Percentiles rank a stretch among this genome's conserved stretches.
phyloP scores from a whole-genome alignment of 2,113 vertebrate genomes.

The Clarias gariepinus region DNA sequence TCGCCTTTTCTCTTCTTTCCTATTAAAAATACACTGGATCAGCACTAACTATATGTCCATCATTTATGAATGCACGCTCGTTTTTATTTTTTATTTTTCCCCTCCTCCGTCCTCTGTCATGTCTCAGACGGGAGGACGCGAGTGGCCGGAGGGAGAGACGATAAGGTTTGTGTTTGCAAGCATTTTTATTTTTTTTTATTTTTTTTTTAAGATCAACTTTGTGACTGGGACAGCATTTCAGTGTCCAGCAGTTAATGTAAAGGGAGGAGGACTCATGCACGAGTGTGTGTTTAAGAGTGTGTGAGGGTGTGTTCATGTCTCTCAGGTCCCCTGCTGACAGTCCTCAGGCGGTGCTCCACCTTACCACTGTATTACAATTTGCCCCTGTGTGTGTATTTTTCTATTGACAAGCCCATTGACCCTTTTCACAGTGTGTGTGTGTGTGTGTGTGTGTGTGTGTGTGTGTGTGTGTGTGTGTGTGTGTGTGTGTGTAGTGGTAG shows the following conservation, averaged over 20 bases:
- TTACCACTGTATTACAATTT: conserved; percentile 51
- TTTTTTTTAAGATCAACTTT: conserved; percentile 1
- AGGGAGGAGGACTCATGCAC: background rate
- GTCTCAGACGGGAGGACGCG: conserved; percentile 58
- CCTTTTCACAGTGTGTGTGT: background rate
- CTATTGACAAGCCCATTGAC: conserved; percentile 27
- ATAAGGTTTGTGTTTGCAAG: conserved; percentile 34
- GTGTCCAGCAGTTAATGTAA: background rate
- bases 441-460: conserved; percentile 8
- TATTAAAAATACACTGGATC: conserved; percentile 76
- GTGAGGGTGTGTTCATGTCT: conserved; percentile 31
- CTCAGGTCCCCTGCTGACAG: conserved; percentile 39
- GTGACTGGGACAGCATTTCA: background rate
- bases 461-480: conserved; percentile 22
- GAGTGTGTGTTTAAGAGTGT: conserved; percentile 21
- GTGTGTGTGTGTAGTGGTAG: background rate
- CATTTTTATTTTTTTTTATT: background rate
- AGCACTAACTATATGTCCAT: conserved; percentile 72
- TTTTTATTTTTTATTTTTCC: conserved; percentile 32
- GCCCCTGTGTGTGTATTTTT: conserved; percentile 36
- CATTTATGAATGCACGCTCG: conserved; percentile 69
- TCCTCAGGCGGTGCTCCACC: conserved; percentile 51
- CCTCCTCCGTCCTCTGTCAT: conserved; percentile 22
- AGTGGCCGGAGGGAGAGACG: conserved; percentile 52
- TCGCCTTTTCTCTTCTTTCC: conserved; percentile 65